Base-by-base conservation (phyloP, 2,888 invertebrate genomes). In the Piscicola geometra region DNA sequence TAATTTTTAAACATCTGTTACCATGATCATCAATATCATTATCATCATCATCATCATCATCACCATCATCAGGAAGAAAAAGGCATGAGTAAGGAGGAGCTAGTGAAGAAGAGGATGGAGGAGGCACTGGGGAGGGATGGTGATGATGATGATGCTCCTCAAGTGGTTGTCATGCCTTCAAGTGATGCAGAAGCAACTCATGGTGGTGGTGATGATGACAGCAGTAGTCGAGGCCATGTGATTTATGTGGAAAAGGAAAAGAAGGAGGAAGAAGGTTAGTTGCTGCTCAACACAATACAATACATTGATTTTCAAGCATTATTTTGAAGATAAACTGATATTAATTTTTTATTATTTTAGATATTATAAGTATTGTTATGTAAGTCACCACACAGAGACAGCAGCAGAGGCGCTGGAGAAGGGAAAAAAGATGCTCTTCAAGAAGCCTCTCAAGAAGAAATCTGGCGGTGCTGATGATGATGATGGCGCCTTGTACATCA, bases 11-110 rank as follows among this genome's bases (percentile, higher is more conserved):
- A n/a, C n/a, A n/a, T n/a, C n/a, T n/a, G n/a, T n/a, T n/a, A n/a
- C n/a, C n/a, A n/a, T n/a, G n/a, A n/a, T n/a, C n/a, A n/a, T n/a
- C n/a, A n/a, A n/a, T n/a, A n/a, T n/a, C n/a, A n/a, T n/a, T n/a
- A n/a, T n/a, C n/a, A n/a, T n/a, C n/a, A n/a, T n/a, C n/a, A n/a
- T n/a, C n/a, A n/a, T n/a, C n/a, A n/a, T n/a, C n/a, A n/a, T n/a
- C n/a, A n/a, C n/a, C n/a, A n/a, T n/a, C n/a, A n/a, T n/a, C n/a
- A 64, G 66, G 66, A 64, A 12, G 66, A 64, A 28, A 28, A 64
- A n/a, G 25, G n/a, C 12, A 28, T 25, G 66, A 25, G n/a, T 25
- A 28, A 64, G n/a, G 66, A 64, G 9, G 66, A 64, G 15, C 12
- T 25, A 28, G 66, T 25, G 9, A 28, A 64, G 25, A 28, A 64